Conservation (phyloP, 2,888 invertebrate genomes). For the Chaetogeoica ovagalla region DNA sequence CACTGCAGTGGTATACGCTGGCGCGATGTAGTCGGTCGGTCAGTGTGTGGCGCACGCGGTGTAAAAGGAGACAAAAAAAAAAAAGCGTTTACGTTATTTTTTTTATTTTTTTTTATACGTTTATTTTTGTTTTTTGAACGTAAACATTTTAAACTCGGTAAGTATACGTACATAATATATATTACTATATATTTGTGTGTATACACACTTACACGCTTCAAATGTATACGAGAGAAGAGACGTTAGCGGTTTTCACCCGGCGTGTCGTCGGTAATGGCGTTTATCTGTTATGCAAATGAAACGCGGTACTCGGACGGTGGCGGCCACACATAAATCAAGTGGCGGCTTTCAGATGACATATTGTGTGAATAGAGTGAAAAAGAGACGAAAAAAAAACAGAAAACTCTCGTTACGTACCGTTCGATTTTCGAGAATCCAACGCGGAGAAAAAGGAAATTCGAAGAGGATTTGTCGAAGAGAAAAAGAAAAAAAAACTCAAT, state of each 20-base stretch:
- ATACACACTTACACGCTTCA: conserved; percentile 1
- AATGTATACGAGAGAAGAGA: conserved; percentile 5
- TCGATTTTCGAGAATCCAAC: too few species aligned
- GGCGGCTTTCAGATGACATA: conserved; percentile 42
- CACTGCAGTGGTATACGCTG: too few species aligned
- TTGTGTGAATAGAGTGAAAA: conserved; percentile 30
- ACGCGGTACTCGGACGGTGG: conserved; percentile 17
- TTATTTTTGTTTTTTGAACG: conserved; percentile 20
- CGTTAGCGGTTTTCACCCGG: conserved; percentile 44
- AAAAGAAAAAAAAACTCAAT: too few species aligned
- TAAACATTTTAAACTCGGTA: conserved; percentile 40
- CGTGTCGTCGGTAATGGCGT: conserved; percentile 47
- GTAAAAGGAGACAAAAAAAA: too few species aligned
- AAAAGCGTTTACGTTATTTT: not conserved
- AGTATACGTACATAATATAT: too few species aligned
- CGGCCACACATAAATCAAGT: conserved; percentile 39
- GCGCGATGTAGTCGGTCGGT: too few species aligned
- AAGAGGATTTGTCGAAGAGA: too few species aligned
- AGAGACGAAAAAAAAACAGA: not conserved
- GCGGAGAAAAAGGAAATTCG: too few species aligned
- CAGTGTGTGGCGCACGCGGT: too few species aligned
- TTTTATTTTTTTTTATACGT: not conserved
- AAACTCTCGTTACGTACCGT: too few species aligned
- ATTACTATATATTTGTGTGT: too few species aligned
- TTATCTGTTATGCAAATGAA: conserved; percentile 52